Percentiles rank a stretch among this genome's conserved stretches.
Evolutionary conservation across 2,113 vertebrate species (phyloP).

Genomic region (Casuarius casuarius): DNA sequence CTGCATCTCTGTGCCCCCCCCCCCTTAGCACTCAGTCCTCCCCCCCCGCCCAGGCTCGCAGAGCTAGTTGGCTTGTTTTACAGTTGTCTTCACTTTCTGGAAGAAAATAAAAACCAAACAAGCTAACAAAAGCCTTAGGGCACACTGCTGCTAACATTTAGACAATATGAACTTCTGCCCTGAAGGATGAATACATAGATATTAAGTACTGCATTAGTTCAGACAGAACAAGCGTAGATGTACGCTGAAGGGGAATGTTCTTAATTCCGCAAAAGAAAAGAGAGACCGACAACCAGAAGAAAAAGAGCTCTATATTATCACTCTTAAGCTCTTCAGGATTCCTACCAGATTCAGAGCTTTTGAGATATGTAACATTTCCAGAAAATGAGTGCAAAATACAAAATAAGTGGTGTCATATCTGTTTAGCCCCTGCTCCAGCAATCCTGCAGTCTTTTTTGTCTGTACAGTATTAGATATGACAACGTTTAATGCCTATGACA

Average conservation of each 20-base stretch:
- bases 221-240: neutral
- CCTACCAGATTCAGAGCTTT: neutral
- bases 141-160: neutral
- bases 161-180: neutral
- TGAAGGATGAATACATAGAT: neutral
- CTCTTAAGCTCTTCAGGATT: neutral
- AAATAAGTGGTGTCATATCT: conserved; percentile 49
- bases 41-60: neutral
- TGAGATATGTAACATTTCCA: neutral
- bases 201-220: neutral
- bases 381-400: conserved; percentile 45
- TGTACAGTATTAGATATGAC: neutral
- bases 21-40: neutral
- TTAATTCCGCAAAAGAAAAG: neutral
- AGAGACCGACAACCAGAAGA: neutral
- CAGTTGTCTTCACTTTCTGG: neutral
- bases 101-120: neutral
- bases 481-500: neutral
- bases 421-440: conserved; percentile 57
- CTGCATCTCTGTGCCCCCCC: neutral
- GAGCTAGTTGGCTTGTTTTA: neutral
- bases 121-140: neutral
- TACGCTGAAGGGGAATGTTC: neutral
- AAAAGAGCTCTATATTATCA: neutral
- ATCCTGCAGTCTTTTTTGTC: conserved; percentile 20